A percentile compares a stretch with the other conserved stretches of the same genome.
Evolutionary conservation across 2,888 invertebrate genomes (phyloP).

Genomic region (Epinotia demarniana): DNA sequence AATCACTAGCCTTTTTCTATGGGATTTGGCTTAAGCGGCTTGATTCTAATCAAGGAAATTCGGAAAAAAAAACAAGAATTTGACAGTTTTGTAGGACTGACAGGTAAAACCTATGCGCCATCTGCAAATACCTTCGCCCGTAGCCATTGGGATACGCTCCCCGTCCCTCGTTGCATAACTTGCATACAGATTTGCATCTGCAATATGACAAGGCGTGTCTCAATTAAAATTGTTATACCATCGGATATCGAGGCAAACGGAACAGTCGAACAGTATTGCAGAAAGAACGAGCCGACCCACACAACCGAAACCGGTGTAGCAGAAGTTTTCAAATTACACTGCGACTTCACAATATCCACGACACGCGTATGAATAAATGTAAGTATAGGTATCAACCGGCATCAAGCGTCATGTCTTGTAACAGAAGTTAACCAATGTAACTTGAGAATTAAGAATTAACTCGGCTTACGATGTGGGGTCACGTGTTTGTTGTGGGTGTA

Average conservation of each 20-base stretch:
- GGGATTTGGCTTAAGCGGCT: too few relatives aligned
- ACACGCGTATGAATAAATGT: constrained; percentile 15
- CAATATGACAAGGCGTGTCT: neutral
- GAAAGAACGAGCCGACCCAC: constrained; percentile 32
- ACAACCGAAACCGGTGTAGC: constrained; percentile 37
- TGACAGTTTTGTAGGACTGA: too few relatives aligned
- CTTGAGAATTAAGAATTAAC: constrained; percentile 11
- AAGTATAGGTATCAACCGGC: neutral
- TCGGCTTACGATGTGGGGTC: constrained; percentile 7
- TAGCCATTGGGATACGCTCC: neutral
- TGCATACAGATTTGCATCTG: constrained; percentile 14
- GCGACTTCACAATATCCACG: constrained; percentile 19
- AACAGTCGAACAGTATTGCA: constrained; percentile 7
- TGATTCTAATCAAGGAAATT: too few relatives aligned
- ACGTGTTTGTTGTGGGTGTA: constrained; percentile 13
- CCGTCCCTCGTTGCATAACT: too few relatives aligned
- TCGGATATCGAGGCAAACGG: constrained; percentile 5
- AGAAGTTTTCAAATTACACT: constrained; percentile 25
- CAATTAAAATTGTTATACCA: neutral
- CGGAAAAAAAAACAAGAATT: too few relatives aligned
- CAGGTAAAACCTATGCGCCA: too few relatives aligned
- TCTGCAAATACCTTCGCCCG: too few relatives aligned
- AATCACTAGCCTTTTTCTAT: too few relatives aligned
- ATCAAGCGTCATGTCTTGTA: constrained; percentile 10
- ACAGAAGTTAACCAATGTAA: constrained; percentile 34